These are phyloP conservation scores for Cyprinodon diabolis DNA, from an alignment of 2,797 vertebrate species.

Conservation along the genomic window DNA sequence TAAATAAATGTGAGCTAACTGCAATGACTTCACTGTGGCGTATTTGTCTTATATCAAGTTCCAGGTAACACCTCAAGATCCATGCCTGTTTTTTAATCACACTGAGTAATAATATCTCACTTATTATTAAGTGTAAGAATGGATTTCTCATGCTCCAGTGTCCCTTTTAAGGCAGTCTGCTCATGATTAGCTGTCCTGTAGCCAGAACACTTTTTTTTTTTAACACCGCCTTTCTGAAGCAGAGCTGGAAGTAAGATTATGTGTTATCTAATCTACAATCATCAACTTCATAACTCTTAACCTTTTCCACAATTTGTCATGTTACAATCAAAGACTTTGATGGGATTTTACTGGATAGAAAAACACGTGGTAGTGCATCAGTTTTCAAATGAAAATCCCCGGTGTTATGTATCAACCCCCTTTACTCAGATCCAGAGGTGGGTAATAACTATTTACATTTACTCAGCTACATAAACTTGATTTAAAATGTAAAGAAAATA, in stretches of 20 bases:
- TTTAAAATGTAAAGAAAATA: too few relatives aligned
- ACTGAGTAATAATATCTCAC: neutral
- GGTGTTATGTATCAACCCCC: neutral
- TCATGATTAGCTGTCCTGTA: neutral
- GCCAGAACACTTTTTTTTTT: neutral
- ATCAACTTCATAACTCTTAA: neutral
- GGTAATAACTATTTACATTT: too few relatives aligned
- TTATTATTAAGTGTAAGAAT: neutral
- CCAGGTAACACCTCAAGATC: neutral
- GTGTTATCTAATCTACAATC: neutral
- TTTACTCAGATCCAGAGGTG: neutral
- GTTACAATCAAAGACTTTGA: neutral
- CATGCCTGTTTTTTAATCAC: conserved; percentile 7
- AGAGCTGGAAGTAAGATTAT: neutral
- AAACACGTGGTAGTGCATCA: neutral
- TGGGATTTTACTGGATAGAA: neutral
- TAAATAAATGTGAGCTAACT: conserved; percentile 1
- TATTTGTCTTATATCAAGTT: conserved; percentile 18
- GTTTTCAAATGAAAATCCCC: neutral
- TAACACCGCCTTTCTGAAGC: neutral
- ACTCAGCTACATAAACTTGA: too few relatives aligned
- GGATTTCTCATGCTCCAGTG: neutral
- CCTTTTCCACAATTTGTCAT: neutral
- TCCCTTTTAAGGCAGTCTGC: neutral
- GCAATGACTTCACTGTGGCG: conserved; percentile 20